Conservation (phyloP, 2,113 vertebrate genomes). For the Heterochromis multidens region DNA sequence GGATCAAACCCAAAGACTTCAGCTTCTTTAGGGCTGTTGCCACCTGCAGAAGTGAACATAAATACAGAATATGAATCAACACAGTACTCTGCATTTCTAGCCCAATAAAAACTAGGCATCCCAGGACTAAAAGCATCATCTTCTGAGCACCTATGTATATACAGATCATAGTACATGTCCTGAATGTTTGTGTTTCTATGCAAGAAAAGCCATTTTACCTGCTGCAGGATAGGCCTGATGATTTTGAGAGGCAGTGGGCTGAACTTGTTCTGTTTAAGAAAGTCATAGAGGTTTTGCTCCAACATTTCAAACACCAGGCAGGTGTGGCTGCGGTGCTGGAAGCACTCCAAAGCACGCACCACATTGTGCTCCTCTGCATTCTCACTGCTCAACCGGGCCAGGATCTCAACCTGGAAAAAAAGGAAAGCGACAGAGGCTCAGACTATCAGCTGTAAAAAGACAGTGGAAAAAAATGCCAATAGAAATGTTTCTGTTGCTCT, state of each 20-base stretch:
- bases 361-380: conserved; percentile 95
- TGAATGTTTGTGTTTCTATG: neutral
- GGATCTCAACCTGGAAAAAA: conserved; percentile 81
- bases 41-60: conserved; percentile 68
- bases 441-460: neutral
- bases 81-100: neutral
- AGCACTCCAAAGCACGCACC: conserved; percentile 94
- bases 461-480: neutral
- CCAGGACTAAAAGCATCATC: neutral
- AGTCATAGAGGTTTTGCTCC: conserved; percentile 97
- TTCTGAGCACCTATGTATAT: neutral
- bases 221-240: conserved; percentile 93
- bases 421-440: neutral
- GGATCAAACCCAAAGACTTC: conserved; percentile 96
- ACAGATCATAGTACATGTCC: neutral
- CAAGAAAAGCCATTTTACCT: conserved; percentile 53
- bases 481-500: neutral
- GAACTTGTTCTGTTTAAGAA: conserved; percentile 98
- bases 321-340: conserved; percentile 94
- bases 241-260: conserved; percentile 95
- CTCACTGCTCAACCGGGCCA: conserved; percentile 91
- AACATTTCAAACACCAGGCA: conserved; percentile 98
- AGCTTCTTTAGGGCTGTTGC: conserved; percentile 96
- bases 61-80: neutral
- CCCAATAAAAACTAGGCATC: neutral